Conservation (phyloP, 2,113 vertebrate genomes). For the Ariopsis seemanni region DNA sequence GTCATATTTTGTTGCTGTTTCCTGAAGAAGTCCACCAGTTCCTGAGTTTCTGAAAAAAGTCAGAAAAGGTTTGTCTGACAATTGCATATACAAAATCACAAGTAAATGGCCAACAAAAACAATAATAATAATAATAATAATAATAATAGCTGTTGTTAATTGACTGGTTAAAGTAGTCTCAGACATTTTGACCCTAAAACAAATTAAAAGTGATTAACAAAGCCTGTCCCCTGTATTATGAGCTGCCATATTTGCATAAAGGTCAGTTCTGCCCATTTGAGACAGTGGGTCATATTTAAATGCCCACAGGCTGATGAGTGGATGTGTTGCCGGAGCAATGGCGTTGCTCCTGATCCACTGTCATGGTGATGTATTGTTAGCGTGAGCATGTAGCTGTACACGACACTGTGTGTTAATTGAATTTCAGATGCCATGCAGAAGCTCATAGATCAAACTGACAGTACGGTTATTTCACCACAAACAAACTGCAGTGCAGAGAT, state of each 20-base stretch:
- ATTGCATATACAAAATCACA: not conserved
- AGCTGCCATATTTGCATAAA: not conserved
- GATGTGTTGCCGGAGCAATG: not conserved
- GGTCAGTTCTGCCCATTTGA: not conserved
- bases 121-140: not conserved
- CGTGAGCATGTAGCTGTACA: not conserved
- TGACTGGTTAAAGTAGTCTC: not conserved
- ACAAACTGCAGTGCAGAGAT: not conserved
- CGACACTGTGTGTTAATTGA: slow-evolving; percentile 29
- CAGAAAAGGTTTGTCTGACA: not conserved
- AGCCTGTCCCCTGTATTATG: not conserved
- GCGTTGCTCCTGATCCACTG: not conserved
- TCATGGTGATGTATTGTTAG: slow-evolving; percentile 28
- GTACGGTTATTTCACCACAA: slow-evolving; percentile 2
- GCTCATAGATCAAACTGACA: slow-evolving; percentile 38
- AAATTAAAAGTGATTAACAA: not conserved
- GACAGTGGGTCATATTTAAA: not conserved
- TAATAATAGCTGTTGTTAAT: not conserved
- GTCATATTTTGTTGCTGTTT: not conserved
- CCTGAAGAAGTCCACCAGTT: not conserved
- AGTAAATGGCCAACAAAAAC: not conserved
- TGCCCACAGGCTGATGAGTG: not conserved
- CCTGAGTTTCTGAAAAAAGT: not conserved
- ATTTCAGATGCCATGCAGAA: slow-evolving; percentile 29
- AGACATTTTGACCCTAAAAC: not conserved